phyloP scores from a whole-genome alignment of 2,113 vertebrate species.

The Rousettus leschenaultii region DNA sequence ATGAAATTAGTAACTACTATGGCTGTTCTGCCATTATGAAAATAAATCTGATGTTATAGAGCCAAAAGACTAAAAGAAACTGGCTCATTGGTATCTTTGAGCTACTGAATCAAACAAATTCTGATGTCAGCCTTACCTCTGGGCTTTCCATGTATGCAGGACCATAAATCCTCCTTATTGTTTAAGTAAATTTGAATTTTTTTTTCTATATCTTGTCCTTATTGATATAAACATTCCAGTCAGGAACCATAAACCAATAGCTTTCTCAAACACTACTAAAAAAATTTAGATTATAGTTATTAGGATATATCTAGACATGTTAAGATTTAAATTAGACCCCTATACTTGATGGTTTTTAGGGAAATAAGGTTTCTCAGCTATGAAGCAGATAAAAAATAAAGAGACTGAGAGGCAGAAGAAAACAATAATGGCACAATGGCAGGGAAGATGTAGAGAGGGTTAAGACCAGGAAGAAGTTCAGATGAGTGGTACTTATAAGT shows the following conservation, averaged over 20 bases:
- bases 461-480: background rate
- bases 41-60: background rate
- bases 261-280: background rate
- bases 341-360: background rate
- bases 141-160: background rate
- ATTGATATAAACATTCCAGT: background rate
- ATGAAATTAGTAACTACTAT: background rate
- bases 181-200: background rate
- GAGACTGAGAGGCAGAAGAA: background rate
- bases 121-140: background rate
- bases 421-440: background rate
- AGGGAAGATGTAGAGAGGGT: background rate
- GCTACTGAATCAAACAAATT: background rate
- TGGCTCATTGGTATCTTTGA: background rate
- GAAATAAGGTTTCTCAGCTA: background rate
- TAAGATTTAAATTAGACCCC: background rate
- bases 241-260: background rate
- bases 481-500: background rate
- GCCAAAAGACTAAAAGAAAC: background rate
- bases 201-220: background rate
- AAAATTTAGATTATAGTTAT: background rate
- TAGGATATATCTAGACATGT: background rate
- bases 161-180: background rate
- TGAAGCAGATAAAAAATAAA: background rate
- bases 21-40: background rate